Base-by-base conservation (phyloP, 2,888 invertebrate species). In the Eueremaeus valkanovi region DNA sequence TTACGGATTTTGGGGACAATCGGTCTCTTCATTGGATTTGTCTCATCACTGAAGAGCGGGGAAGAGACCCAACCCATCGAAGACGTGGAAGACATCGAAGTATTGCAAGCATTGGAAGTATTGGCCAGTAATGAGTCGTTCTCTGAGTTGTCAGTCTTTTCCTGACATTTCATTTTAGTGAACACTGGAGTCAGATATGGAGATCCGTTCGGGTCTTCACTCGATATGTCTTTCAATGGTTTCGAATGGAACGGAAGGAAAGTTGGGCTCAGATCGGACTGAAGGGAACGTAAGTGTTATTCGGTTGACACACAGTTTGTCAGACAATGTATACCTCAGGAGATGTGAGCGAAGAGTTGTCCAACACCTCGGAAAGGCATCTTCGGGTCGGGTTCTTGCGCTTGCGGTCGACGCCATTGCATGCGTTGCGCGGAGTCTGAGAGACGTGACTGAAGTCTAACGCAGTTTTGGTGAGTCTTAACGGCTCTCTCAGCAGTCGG, bases 351-450 rank as follows among this genome's bases (percentile, higher is more conserved):
- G 73, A 73, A 33, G 27, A 13, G 21, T 70, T 70, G 55, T 24
- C n/a, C 36, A 70, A 55, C 42, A 70, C 75, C 6, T 68, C 70
- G 8, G 75, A 75, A 1, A 75, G 55, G 49, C 75, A 75, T 18
- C 75, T 45, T 36, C 70, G 40, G 24, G 75, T 27, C 51, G 55
- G 13, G 70, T 75, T 75, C 33, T 31, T 36, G 18, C 75, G 75
- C 40, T 75, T 75, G 31, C 70, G 45, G 27, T n/a, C n/a, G n/a
- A n/a, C n/a, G n/a, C 49, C 42, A 40, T 63, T 61, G 18, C 3
- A 70, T 55, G 55, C 27, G 13, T 55, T 55, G 8, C 58, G 29
- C 3, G 75, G 75, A 3, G 75, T 75, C 3, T 70, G 49, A 5
- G 55, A 55, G 16, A 9, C 13, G 16, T 75, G 68, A 42, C 18